Evolutionary conservation across 2,888 invertebrate species (phyloP), one percentile per base, ranked within the genome.

Genomic region (Apomyelois bistriatella): DNA sequence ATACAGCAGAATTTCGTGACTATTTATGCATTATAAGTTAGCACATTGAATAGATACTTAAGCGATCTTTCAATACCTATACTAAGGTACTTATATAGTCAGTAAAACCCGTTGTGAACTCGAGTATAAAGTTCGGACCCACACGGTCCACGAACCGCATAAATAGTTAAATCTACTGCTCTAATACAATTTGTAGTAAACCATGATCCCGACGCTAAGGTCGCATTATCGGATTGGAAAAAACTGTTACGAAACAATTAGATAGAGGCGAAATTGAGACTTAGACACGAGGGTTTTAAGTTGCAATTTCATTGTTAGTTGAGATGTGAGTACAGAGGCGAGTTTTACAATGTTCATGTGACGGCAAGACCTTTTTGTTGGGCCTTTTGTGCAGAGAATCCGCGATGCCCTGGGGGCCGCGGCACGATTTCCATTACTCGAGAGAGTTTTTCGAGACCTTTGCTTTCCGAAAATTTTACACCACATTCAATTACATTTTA

Each of bases 161-260:
- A 87, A 87, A 88, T 88, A 87, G 86, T 88, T 87, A 86, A 87
- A 86, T 85, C 77, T 85, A 85, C 86, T 85, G 81, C 86, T 87
- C 85, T 87, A 86, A 89, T 88, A 89, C 88, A 89, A 89, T 89
- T 89, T 89, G 88, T 89, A 89, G 88, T 89, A 88, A 89, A 88
- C 88, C 88, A 88, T 87, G 88, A 88, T 88, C 87, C 85, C 83
- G 82, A 76, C 85, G 81, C 85, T 86, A 88, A 87, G 86, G 86
- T 87, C 84, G 85, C 86, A 88, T 89, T 89, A 89, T 88, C 87
- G 85, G 85, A 89, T 87, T 86, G 87, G 84, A 86, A 87, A 86
- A 87, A 88, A 88, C 85, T 81, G 84, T 86, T 83, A 80, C 81
- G 78, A 75, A 79, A 82, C 70, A 74, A 68, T 65, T 58, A 59